Base-by-base conservation (phyloP, 2,888 invertebrate species). In the Leucophenga montana region DNA sequence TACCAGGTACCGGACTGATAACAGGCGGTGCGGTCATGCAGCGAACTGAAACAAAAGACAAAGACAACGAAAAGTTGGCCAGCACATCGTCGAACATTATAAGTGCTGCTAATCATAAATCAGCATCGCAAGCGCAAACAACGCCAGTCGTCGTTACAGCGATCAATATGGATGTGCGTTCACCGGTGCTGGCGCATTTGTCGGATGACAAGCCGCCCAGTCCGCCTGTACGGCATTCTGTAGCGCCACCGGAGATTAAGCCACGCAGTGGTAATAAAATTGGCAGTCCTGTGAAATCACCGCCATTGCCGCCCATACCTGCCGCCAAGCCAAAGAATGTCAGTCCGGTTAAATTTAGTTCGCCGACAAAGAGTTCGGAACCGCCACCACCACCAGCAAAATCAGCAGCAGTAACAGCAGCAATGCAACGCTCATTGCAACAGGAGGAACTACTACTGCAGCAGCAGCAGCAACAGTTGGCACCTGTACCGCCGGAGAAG, bases 1-100 rank as follows among this genome's bases (percentile, higher is more conserved):
- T 91, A 73, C 90, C 90, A 31, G 90, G 92, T 72, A 91, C 90
- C 0, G 89, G 89, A 39, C 82, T 90, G 20, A 90, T 89, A 64
- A 89, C 90, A 68, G 89, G 89, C 69, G 39, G 39, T 5, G 89
- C 86, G 72, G 70, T 62, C 68, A 83, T 85, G 67, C 85, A 84
- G 73, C 77, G 83, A 66, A 87, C 86, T 44, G 83, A 84, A 75
- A 66, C 61, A 62, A 64, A 64, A 62, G 76, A 71, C 70, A 71
- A 70, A 72, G 70, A 72, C 27, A 75, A 77, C 64, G 74, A 73
- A 33, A 66, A 72, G 56, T 1, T 48, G 53, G 50, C 73, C 76
- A 9, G 67, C 73, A 0, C 65, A 66, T 64, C 64, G 13, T 44
- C 27, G 27, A 27, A 27, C 27, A 27, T 27, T 27, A 27, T 27